Percentiles rank a stretch among this genome's conserved stretches.
Evolutionary conservation across 2,797 vertebrate species (phyloP).

Genomic region (Adelosebastes latens): DNA sequence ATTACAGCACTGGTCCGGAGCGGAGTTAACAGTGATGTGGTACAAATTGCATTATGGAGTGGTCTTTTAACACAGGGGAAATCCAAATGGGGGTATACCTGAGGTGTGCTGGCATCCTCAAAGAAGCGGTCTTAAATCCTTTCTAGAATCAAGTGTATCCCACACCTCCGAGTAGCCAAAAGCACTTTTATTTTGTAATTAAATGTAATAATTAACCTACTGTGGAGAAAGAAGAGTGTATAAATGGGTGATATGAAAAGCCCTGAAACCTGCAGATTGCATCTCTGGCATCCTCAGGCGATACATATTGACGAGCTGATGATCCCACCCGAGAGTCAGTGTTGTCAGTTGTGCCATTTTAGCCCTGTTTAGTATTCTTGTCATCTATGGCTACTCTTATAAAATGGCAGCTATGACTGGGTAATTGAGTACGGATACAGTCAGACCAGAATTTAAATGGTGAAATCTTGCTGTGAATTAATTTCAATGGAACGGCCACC

Average conservation of each 20-base stretch:
- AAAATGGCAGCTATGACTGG: not conserved
- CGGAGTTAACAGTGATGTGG: conserved; percentile 2
- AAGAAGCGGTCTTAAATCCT: not conserved
- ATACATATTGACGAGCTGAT: conserved; percentile 28
- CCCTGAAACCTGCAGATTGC: conserved; percentile 20
- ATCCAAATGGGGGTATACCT: not conserved
- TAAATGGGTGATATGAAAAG: not conserved
- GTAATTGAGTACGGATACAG: not conserved
- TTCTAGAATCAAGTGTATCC: not conserved
- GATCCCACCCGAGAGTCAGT: conserved; percentile 30
- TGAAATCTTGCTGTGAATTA: not conserved
- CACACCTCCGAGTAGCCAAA: not conserved
- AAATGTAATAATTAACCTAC: conserved; percentile 3
- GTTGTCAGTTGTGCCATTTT: conserved; percentile 33
- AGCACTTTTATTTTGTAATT: not conserved
- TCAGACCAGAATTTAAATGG: not conserved
- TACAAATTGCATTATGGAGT: conserved; percentile 42
- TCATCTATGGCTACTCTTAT: conserved; percentile 13
- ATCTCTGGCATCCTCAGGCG: conserved; percentile 18
- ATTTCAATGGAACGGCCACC: not conserved
- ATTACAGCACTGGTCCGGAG: conserved; percentile 31
- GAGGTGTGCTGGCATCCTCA: not conserved
- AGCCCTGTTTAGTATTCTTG: conserved; percentile 45
- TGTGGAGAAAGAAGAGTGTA: not conserved
- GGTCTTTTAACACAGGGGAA: conserved; percentile 22